Evolutionary conservation across 2,113 vertebrate genomes (phyloP), one percentile per base, ranked within the genome.

Genomic region (Nothocercus julius): DNA sequence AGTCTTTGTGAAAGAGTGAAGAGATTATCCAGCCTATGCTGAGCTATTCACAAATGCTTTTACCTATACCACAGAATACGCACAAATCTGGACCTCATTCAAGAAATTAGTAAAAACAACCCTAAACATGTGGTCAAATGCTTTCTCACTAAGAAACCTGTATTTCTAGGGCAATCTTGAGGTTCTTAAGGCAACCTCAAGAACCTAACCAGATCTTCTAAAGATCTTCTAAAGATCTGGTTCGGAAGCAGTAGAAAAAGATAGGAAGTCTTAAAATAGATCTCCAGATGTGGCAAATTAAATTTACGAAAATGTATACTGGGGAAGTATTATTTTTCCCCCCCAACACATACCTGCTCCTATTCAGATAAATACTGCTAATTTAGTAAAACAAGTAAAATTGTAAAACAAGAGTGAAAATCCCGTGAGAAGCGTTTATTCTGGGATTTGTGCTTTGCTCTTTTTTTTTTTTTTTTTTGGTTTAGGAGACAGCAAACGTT

Each of bases 401-500:
- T 68, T 36, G 59, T 49, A 61, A 38, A 49, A 72, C 59, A 83
- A 89, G 85, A 83, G 36, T 90, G 79, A 90, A 97, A 91, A 77
- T 69, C 58, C 56, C 59, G 4, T 84, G 24, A 28, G 68, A 45
- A 49, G 49, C 54, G n/a, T 17, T 8, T 20, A 6, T 68, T 66
- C 79, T 36, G 44, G 78, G 44, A 10, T 5, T 58, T 92, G 36
- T 77, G 22, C 49, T 80, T 76, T 58, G 20, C 30, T 58, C 51
- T 54, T 54, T 58, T 58, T 24, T 54, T 14, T 93, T 87, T 53
- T 38, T 51, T 51, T 78, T 94, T 95, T 97, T 47, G 70, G 92
- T 96, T 97, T 95, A 98, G 95, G 97, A 99, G 97, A 97, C 98
- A 99, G 98, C 98, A 98, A 98, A 98, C 97, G 49, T 98, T 98